A percentile compares a stretch with the other conserved stretches of the same genome.
Conservation (phyloP, 2,888 invertebrate species). For the Sphecodes monilicornis region DNA sequence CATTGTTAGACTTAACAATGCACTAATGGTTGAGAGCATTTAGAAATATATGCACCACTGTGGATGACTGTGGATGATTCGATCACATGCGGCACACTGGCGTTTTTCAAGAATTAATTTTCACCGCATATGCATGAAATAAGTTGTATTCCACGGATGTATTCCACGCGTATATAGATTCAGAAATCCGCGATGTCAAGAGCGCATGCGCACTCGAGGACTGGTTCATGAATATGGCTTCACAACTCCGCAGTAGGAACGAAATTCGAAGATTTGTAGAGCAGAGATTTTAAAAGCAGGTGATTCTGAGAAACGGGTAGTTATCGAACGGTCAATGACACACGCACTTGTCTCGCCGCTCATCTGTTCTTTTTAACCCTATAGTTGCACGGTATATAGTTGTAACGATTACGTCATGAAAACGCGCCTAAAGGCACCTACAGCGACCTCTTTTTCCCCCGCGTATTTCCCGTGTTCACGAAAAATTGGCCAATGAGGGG, state of each 20-base stretch:
- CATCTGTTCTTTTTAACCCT: not conserved
- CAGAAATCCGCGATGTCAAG: not conserved
- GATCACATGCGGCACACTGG: not conserved
- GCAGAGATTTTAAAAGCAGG: not conserved
- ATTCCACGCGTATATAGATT: not conserved
- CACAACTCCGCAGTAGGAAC: not conserved
- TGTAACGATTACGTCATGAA: not conserved
- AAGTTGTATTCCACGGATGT: not conserved
- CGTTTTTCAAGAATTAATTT: not conserved
- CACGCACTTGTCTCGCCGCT: not conserved
- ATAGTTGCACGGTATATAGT: not conserved
- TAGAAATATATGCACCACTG: not conserved
- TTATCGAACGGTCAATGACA: not conserved
- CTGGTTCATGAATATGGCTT: not conserved
- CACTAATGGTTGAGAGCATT: not conserved
- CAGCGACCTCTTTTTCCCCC: not conserved
- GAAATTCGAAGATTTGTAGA: not conserved
- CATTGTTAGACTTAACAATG: not conserved
- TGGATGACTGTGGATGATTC: not conserved
- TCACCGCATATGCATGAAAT: not conserved
- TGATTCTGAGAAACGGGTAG: not conserved
- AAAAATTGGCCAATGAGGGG: not conserved
- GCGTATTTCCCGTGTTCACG: not conserved
- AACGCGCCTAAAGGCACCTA: not conserved
- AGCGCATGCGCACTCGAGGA: not conserved